phyloP scores from a whole-genome alignment of 2,113 vertebrate species.

The Taurulus bubalis region DNA sequence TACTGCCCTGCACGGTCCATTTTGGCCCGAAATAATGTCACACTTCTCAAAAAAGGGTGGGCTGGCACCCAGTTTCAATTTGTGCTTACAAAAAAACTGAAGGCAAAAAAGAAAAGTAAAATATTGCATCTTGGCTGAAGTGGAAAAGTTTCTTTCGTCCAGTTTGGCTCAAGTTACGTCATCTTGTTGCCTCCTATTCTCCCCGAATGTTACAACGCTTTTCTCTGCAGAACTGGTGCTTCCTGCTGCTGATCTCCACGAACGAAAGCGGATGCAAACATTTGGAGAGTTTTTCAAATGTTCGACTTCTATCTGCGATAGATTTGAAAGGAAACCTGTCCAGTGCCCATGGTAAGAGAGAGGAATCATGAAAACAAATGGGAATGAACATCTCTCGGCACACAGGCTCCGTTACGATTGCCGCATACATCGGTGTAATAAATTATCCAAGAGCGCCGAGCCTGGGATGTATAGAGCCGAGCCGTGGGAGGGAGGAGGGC shows the following conservation, averaged over 20 bases:
- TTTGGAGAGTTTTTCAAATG: no score
- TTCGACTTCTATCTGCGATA: background rate
- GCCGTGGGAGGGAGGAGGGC: constrained; percentile 7
- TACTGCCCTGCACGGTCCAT: background rate
- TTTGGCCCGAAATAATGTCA: background rate
- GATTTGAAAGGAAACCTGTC: background rate
- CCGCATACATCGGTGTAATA: constrained; percentile 35
- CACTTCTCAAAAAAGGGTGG: background rate
- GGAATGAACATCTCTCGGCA: constrained; percentile 20
- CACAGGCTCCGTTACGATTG: constrained; percentile 28
- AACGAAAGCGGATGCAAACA: background rate
- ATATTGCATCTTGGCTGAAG: no score
- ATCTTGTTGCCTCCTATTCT: no score
- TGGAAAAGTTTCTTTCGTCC: no score
- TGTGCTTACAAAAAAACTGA: no score
- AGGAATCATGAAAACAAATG: constrained; percentile 14
- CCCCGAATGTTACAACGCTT: no score
- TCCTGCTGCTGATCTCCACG: no score
- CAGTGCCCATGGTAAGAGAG: background rate
- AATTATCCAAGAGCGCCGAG: constrained; percentile 53
- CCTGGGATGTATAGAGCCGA: constrained; percentile 20
- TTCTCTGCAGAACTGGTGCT: no score
- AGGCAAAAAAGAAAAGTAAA: no score
- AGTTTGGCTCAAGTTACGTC: no score
- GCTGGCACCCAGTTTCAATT: background rate